phyloP scores from a whole-genome alignment of 2,888 invertebrate genomes.

The Drosophila formosana region DNA sequence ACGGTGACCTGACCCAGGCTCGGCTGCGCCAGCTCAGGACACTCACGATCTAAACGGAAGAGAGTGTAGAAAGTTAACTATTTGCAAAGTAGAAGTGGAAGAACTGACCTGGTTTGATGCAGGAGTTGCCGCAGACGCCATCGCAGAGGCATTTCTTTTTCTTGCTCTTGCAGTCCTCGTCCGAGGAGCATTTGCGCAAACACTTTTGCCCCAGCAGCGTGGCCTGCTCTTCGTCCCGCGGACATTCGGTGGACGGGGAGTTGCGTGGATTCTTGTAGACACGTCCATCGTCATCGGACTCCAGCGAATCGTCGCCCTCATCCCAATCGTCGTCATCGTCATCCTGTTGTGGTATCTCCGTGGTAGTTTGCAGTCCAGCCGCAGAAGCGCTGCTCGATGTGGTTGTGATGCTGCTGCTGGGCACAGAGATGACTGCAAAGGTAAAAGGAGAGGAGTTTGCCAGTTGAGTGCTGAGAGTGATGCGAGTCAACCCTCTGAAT shows the following conservation, averaged over 20 bases:
- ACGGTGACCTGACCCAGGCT: slow-evolving; percentile 91
- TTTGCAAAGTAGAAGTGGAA: slow-evolving; percentile 72
- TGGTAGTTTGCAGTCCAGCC: slow-evolving; percentile 66
- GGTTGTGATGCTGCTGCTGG: slow-evolving; percentile 60
- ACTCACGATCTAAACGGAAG: slow-evolving; percentile 90
- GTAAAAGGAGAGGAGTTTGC: background rate
- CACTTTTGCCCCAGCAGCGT: slow-evolving; percentile 94
- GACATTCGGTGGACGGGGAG: slow-evolving; percentile 94
- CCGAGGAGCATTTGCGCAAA: slow-evolving; percentile 95
- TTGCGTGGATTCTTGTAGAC: slow-evolving; percentile 95
- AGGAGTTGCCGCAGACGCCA: slow-evolving; percentile 98
- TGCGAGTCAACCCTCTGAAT: slow-evolving; percentile 6
- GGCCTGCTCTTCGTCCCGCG: slow-evolving; percentile 94
- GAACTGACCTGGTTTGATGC: slow-evolving; percentile 96
- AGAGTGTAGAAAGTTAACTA: background rate
- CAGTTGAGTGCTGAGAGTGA: background rate
- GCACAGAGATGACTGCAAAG: slow-evolving; percentile 72
- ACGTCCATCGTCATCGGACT: slow-evolving; percentile 92
- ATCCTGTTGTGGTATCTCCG: slow-evolving; percentile 81
- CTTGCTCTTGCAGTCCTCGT: slow-evolving; percentile 98
- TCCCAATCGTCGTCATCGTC: slow-evolving; percentile 83
- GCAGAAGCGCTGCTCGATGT: slow-evolving; percentile 17
- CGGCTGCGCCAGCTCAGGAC: slow-evolving; percentile 91
- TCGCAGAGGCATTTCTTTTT: slow-evolving; percentile 99
- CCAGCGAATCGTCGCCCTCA: slow-evolving; percentile 86